Evolutionary conservation across 2,888 invertebrate genomes (phyloP).

Genomic region (Ochropleura leucogaster): DNA sequence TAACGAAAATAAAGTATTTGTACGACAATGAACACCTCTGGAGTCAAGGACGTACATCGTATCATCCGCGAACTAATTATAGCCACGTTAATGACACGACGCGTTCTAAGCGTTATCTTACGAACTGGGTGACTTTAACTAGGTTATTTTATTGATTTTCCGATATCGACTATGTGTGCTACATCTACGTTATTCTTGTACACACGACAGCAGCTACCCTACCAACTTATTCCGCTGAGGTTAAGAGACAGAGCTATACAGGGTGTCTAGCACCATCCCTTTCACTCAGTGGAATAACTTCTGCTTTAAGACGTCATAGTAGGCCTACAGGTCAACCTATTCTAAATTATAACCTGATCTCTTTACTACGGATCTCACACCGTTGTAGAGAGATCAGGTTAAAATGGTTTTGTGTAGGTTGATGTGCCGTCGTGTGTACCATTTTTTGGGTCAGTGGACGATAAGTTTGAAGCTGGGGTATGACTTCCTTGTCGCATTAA

Average conservation of each 20-base stretch:
- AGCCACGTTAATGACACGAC: slow-evolving; percentile 47
- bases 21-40: slow-evolving; percentile 35
- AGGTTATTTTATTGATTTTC: slow-evolving; percentile 58
- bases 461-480: not conserved
- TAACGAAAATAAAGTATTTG: slow-evolving; percentile 51
- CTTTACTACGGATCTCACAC: too few relatives aligned
- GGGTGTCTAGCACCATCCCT: too few relatives aligned
- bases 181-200: slow-evolving; percentile 20
- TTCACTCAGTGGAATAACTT: too few relatives aligned
- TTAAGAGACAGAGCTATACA: too few relatives aligned
- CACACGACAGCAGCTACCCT: too few relatives aligned
- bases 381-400: too few relatives aligned
- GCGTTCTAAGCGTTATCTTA: slow-evolving; percentile 55
- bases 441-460: not conserved
- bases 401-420: too few relatives aligned
- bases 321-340: too few relatives aligned
- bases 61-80: slow-evolving; percentile 63
- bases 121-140: slow-evolving; percentile 47
- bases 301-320: too few relatives aligned
- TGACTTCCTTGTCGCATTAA: not conserved
- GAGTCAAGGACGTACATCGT: slow-evolving; percentile 66
- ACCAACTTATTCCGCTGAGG: too few relatives aligned
- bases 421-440: too few relatives aligned
- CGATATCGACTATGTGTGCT: slow-evolving; percentile 35
- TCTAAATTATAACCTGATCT: too few relatives aligned